Percentiles rank a stretch among this genome's conserved stretches.
Conservation (phyloP, 1,140 invertebrate genomes). For the Ooceraea biroi region DNA sequence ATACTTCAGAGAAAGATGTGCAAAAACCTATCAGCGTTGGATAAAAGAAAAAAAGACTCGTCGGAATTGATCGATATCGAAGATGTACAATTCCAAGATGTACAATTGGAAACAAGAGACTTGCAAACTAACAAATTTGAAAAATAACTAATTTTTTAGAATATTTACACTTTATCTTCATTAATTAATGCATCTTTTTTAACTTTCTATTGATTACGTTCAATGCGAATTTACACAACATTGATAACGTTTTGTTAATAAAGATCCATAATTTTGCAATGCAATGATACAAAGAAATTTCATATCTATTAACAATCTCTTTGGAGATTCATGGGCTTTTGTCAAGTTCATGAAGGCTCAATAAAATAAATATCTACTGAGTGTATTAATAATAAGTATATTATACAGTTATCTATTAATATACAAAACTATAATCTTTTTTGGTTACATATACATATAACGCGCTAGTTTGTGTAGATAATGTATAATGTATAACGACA, state of each 20-base stretch:
- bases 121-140: neutral
- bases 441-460: constrained; percentile 83
- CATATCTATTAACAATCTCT: constrained; percentile 3
- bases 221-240: constrained; percentile 63
- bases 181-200: constrained; percentile 57
- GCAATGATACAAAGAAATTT: neutral
- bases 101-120: constrained; percentile 38
- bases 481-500: constrained; percentile 75
- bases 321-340: neutral
- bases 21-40: constrained; percentile 64
- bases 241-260: constrained; percentile 68
- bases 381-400: constrained; percentile 81
- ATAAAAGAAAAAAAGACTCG: constrained; percentile 35
- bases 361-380: constrained; percentile 42
- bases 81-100: constrained; percentile 4
- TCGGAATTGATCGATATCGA: constrained; percentile 1
- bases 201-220: constrained; percentile 38
- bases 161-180: constrained; percentile 41
- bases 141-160: constrained; percentile 26
- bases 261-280: constrained; percentile 58
- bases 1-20: constrained; percentile 66
- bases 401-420: constrained; percentile 84
- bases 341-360: neutral
- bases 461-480: constrained; percentile 69
- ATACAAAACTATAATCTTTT: constrained; percentile 85